A percentile compares a stretch with the other conserved stretches of the same genome.
phyloP scores from a whole-genome alignment of 2,797 vertebrate species.

The Merluccius polli region DNA sequence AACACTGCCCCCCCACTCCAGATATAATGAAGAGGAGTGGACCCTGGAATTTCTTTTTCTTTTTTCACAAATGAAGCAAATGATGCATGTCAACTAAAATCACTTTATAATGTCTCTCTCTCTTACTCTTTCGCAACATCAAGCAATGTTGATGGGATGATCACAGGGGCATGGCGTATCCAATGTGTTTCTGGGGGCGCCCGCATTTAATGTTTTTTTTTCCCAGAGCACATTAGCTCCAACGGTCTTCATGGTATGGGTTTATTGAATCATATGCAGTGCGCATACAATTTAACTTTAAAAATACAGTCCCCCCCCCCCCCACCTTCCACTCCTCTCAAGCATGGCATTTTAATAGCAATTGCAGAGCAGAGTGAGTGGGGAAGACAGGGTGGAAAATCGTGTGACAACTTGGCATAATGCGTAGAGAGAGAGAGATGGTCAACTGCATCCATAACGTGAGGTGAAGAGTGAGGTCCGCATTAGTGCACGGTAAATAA shows the following conservation, averaged over 20 bases:
- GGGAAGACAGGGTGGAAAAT: background rate
- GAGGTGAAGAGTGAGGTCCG: background rate
- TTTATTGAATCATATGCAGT: slow-evolving; percentile 28
- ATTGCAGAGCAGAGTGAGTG: background rate
- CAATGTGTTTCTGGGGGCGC: slow-evolving; percentile 58
- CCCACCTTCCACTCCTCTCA: background rate
- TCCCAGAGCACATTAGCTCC: slow-evolving; percentile 43
- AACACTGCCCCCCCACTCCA: slow-evolving; percentile 19
- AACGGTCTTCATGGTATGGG: slow-evolving; percentile 31
- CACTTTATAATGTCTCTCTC: slow-evolving; percentile 52
- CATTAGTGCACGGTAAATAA: background rate
- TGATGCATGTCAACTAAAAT: slow-evolving; percentile 64
- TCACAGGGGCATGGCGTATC: slow-evolving; percentile 57
- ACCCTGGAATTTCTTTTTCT: slow-evolving; percentile 14
- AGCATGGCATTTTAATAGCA: background rate
- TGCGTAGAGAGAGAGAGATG: background rate
- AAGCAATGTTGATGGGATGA: slow-evolving; percentile 63
- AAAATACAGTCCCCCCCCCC: background rate
- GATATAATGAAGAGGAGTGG: slow-evolving; percentile 64
- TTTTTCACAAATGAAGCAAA: slow-evolving; percentile 52
- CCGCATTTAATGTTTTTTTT: slow-evolving; percentile 28
- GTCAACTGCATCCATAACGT: background rate
- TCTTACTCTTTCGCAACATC: slow-evolving; percentile 33
- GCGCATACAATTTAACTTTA: background rate
- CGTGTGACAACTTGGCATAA: background rate